A percentile compares a stretch with the other conserved stretches of the same genome.
phyloP scores from a whole-genome alignment of 2,797 vertebrate species.

The Fringilla coelebs region DNA sequence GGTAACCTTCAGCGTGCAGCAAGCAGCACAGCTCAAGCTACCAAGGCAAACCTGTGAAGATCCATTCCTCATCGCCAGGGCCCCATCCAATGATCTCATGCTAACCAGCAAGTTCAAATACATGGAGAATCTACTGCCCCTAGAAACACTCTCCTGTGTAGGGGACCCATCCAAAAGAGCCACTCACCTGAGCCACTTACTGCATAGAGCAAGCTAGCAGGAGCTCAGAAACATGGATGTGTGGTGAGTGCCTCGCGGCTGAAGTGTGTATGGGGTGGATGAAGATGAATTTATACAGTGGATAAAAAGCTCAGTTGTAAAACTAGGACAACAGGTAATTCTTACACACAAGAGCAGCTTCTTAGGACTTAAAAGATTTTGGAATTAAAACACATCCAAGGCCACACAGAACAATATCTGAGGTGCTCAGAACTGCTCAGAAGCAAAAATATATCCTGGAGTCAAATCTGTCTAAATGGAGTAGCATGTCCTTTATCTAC shows the following conservation, averaged over 20 bases:
- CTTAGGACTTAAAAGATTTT: neutral
- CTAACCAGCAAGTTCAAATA: neutral
- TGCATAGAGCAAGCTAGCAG: neutral
- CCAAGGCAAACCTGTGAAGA: neutral
- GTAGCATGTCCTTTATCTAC: neutral
- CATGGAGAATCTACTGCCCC: neutral
- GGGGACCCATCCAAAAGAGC: neutral
- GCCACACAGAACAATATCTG: neutral
- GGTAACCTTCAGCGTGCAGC: neutral
- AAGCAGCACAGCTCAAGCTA: neutral
- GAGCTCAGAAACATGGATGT: neutral
- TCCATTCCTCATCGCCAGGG: neutral
- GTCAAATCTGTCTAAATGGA: neutral
- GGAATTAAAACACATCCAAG: neutral
- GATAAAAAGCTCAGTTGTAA: neutral
- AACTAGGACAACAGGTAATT: neutral
- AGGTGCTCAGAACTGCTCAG: neutral
- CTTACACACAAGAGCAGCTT: neutral
- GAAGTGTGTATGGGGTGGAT: neutral
- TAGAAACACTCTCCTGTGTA: neutral
- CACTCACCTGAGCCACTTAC: neutral
- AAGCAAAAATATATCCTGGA: neutral
- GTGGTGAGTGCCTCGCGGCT: neutral
- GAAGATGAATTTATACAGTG: neutral
- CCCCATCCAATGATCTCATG: neutral